A percentile compares a stretch with the other conserved stretches of the same genome.
phyloP scores from a whole-genome alignment of 2,888 invertebrate genomes.

The Hypomecis punctinalis region DNA sequence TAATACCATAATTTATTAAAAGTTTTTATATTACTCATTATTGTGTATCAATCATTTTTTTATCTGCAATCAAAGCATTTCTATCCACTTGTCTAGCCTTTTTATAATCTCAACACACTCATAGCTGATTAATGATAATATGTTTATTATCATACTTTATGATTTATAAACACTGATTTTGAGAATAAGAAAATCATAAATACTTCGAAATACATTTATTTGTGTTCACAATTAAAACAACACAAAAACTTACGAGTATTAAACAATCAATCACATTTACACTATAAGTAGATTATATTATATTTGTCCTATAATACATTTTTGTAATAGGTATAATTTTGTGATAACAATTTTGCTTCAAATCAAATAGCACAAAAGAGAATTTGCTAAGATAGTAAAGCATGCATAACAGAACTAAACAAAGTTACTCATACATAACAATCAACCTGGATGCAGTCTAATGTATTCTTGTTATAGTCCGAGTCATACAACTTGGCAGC shows the following conservation, averaged over 20 bases:
- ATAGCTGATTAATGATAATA: neutral
- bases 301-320: constrained; percentile 5
- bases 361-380: constrained; percentile 5
- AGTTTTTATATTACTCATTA: constrained; percentile 22
- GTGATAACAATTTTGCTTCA: neutral
- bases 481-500: too few relatives aligned
- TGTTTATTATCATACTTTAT: too few relatives aligned
- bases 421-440: neutral
- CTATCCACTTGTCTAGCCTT: constrained; percentile 3
- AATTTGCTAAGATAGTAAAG: constrained; percentile 3
- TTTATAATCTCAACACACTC: constrained; percentile 4
- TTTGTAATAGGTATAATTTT: constrained; percentile 6
- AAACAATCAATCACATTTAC: constrained; percentile 53
- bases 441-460: constrained; percentile 2
- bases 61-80: constrained; percentile 24
- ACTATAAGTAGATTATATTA: constrained; percentile 38
- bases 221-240: constrained; percentile 58
- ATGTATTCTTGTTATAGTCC: neutral
- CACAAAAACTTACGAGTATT: constrained; percentile 56
- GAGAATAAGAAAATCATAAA: neutral
- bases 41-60: constrained; percentile 16
- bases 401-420: neutral
- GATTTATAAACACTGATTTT: neutral
- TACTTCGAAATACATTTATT: constrained; percentile 47
- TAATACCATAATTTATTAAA: constrained; percentile 28